Conservation (phyloP, 2,888 invertebrate genomes). For the Agonopterix subpropinquella region DNA sequence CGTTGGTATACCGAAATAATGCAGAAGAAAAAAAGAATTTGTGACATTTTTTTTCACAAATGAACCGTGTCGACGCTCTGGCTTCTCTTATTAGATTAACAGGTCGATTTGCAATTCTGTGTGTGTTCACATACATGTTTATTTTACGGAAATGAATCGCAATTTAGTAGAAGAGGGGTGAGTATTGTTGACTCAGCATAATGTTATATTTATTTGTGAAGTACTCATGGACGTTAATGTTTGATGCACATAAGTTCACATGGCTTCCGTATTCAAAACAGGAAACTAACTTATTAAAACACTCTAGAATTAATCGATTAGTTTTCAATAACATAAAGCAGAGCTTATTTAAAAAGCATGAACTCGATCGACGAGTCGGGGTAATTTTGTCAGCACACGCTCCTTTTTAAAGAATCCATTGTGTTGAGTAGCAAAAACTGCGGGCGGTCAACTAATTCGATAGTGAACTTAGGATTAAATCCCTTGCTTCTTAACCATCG, state of each 20-base stretch:
- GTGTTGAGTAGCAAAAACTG: constrained; percentile 65
- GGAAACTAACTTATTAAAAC: too few species aligned
- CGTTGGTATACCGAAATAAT: constrained; percentile 26
- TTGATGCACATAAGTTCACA: neutral
- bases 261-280: neutral
- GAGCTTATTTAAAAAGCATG: constrained; percentile 1
- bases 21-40: constrained; percentile 45
- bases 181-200: constrained; percentile 58
- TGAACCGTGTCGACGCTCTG: constrained; percentile 60
- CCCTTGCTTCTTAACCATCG: constrained; percentile 12
- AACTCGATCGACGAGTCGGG: constrained; percentile 23
- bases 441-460: constrained; percentile 67
- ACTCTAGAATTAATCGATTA: neutral
- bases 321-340: neutral
- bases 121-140: constrained; percentile 66
- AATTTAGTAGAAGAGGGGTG: constrained; percentile 48
- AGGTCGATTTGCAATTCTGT: constrained; percentile 74
- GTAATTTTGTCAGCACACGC: constrained; percentile 43
- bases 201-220: constrained; percentile 36
- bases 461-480: constrained; percentile 42
- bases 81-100: constrained; percentile 72
- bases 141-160: constrained; percentile 74
- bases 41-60: constrained; percentile 67
- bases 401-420: constrained; percentile 45
- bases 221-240: constrained; percentile 12